These are phyloP conservation scores for Pristionchus japonicus DNA, from an alignment of 2,888 invertebrate species.

Conservation along the genomic window DNA sequence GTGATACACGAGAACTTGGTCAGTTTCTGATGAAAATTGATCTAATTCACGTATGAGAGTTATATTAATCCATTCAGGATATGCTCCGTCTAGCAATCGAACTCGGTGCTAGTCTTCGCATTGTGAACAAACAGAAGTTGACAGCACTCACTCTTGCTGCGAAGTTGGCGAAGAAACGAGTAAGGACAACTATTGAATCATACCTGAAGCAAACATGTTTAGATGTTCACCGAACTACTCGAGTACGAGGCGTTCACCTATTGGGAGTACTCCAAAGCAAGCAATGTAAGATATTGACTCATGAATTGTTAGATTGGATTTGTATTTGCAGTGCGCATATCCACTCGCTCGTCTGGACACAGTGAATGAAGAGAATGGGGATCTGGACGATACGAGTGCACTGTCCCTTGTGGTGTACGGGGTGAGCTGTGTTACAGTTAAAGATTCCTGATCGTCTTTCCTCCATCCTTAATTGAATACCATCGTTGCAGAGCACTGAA, in stretches of 20 bases:
- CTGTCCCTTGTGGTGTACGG: slow-evolving; percentile 96
- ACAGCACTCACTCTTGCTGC: slow-evolving; percentile 94
- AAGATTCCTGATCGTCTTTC: no score
- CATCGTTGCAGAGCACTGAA: slow-evolving; percentile 84
- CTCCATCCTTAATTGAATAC: no score
- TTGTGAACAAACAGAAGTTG: slow-evolving; percentile 87
- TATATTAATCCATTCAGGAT: slow-evolving; percentile 71
- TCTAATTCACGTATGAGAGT: no score
- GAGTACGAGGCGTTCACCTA: slow-evolving; percentile 95
- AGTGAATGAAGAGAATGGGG: slow-evolving; percentile 89
- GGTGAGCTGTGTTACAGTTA: slow-evolving; percentile 77
- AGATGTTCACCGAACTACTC: slow-evolving; percentile 95
- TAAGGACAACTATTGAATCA: slow-evolving; percentile 53
- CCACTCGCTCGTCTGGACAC: slow-evolving; percentile 95
- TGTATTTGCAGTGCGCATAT: slow-evolving; percentile 82
- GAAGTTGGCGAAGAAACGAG: slow-evolving; percentile 89
- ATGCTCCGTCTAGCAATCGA: slow-evolving; percentile 95
- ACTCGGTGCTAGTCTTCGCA: slow-evolving; percentile 88
- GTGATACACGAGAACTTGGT: slow-evolving; percentile 93
- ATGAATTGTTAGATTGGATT: no score
- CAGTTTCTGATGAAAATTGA: slow-evolving; percentile 66
- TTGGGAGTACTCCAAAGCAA: slow-evolving; percentile 92
- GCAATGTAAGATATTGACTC: slow-evolving; percentile 49
- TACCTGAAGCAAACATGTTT: slow-evolving; percentile 26
- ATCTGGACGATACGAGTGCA: slow-evolving; percentile 93